phyloP scores from a whole-genome alignment of 2,888 invertebrate genomes.

The Loripinus fragilis region DNA sequence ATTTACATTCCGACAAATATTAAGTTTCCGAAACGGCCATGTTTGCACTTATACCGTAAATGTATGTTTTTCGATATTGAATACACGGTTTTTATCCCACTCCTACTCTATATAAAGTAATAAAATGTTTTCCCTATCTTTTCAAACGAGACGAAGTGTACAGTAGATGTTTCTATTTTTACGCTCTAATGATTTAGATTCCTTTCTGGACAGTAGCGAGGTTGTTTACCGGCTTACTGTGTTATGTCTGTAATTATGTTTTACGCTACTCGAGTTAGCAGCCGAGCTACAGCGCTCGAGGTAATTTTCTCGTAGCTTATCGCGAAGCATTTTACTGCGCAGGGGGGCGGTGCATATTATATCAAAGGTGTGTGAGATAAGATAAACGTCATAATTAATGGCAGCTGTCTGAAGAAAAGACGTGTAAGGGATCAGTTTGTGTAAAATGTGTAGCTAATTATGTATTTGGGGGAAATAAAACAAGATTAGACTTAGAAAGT shows the following conservation, averaged over 20 bases:
- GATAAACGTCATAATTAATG: neutral
- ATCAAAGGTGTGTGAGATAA: neutral
- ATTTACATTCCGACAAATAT: too few species aligned
- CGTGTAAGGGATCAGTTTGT: too few species aligned
- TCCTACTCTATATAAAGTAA: neutral
- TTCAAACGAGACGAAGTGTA: neutral
- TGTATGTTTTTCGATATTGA: too few species aligned
- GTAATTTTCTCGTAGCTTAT: neutral
- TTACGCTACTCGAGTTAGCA: neutral
- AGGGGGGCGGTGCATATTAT: conserved; percentile 1
- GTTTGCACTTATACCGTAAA: too few species aligned
- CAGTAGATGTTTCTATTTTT: conserved; percentile 12
- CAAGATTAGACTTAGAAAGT: too few species aligned
- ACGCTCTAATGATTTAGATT: conserved; percentile 1
- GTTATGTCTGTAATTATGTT: neutral
- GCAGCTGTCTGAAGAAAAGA: neutral
- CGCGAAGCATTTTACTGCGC: neutral
- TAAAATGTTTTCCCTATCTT: conserved; percentile 12
- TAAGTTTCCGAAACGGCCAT: too few species aligned
- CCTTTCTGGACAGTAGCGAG: conserved; percentile 6
- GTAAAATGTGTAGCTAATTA: too few species aligned
- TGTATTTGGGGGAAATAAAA: too few species aligned
- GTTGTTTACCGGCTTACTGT: conserved; percentile 1
- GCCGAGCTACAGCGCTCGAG: neutral
- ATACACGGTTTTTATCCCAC: neutral